Conservation (phyloP, 2,888 invertebrate genomes). For the Macrosiphum euphorbiae region DNA sequence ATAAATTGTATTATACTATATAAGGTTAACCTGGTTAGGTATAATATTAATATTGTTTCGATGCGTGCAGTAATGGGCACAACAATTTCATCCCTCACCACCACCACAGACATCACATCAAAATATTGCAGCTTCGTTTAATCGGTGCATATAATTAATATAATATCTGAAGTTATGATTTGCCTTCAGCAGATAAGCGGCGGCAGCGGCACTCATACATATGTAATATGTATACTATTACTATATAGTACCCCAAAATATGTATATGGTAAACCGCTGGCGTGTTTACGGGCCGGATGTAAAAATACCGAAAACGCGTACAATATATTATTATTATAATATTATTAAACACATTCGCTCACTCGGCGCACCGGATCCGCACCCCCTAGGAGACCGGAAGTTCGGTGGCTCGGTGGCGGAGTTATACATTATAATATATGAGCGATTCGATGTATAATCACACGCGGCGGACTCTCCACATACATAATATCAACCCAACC, state of each 20-base stretch:
- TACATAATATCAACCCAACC: neutral
- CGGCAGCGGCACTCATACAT: neutral
- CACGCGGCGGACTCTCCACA: neutral
- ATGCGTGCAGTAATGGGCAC: too few species aligned
- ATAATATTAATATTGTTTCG: too few species aligned
- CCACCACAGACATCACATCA: too few species aligned
- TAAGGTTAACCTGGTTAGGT: too few species aligned
- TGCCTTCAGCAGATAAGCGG: neutral
- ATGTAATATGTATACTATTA: too few species aligned
- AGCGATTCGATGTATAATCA: slow-evolving; percentile 37
- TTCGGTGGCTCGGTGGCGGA: neutral
- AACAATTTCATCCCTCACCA: too few species aligned
- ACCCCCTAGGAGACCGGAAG: slow-evolving; percentile 48
- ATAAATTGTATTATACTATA: too few species aligned
- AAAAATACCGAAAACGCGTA: neutral
- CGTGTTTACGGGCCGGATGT: neutral
- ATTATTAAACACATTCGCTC: neutral
- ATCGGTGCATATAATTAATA: neutral
- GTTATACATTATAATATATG: neutral
- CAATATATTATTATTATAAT: neutral
- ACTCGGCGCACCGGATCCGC: neutral
- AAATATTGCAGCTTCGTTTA: neutral
- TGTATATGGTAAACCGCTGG: neutral
- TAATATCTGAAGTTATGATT: neutral
- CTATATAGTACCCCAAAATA: too few species aligned